phyloP scores from a whole-genome alignment of 1,140 invertebrate species.

The Brachionus plicatilis region DNA sequence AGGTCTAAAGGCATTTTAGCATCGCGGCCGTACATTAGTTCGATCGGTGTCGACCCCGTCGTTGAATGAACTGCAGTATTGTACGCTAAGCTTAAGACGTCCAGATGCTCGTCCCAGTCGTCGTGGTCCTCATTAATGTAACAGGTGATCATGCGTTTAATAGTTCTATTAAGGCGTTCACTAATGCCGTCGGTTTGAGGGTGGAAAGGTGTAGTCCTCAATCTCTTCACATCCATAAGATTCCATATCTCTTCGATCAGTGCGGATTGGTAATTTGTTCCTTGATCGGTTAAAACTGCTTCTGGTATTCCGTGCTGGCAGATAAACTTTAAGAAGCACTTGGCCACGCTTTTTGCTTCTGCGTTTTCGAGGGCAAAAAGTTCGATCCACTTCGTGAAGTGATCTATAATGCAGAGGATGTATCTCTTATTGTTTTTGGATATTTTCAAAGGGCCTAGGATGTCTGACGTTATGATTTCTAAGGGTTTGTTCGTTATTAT shows the following conservation, averaged over 20 bases:
- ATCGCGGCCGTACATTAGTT: not conserved
- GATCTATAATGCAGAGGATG: constrained; percentile 45
- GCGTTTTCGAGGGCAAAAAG: constrained; percentile 43
- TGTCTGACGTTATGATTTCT: constrained; percentile 44
- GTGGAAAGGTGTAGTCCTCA: constrained; percentile 43
- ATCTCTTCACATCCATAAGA: constrained; percentile 41
- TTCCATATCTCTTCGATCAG: constrained; percentile 43
- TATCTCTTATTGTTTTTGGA: constrained; percentile 43
- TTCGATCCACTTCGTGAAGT: constrained; percentile 48
- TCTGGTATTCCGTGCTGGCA: constrained; percentile 49
- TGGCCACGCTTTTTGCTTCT: constrained; percentile 47
- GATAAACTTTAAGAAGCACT: constrained; percentile 47
- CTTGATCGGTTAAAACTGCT: constrained; percentile 50
- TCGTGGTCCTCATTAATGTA: not conserved
- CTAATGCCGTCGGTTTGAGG: constrained; percentile 43
- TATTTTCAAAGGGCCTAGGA: constrained; percentile 45
- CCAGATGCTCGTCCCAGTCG: not conserved
- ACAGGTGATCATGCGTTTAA: not conserved
- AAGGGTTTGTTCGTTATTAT: constrained; percentile 10
- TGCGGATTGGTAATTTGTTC: constrained; percentile 42
- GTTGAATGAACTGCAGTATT: not conserved
- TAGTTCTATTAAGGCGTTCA: not conserved
- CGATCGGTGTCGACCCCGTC: not conserved
- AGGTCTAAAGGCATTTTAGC: constrained; percentile 10
- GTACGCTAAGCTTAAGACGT: not conserved